Conservation (phyloP, 2,888 invertebrate genomes). For the Hydraecia micacea region DNA sequence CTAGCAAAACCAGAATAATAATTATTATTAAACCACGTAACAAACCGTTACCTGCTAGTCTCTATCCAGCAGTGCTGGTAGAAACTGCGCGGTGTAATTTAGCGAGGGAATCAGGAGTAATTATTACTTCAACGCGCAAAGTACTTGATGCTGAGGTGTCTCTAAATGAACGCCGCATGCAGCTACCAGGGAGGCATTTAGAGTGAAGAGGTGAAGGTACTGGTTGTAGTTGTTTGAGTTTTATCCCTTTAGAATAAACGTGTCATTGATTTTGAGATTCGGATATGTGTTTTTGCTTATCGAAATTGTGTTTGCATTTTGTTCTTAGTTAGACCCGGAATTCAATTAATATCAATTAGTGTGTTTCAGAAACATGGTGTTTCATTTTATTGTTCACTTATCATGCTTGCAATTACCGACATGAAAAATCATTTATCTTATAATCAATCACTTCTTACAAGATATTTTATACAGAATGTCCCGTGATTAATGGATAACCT, state of each 20-base stretch:
- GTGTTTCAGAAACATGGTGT: background rate
- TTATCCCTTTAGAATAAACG: background rate
- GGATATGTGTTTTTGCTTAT: background rate
- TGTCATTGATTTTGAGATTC: background rate
- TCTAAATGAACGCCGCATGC: slow-evolving; percentile 61
- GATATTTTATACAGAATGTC: too few species aligned
- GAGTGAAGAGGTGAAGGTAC: background rate
- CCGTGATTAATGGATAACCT: too few species aligned
- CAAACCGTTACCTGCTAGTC: slow-evolving; percentile 15
- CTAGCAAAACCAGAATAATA: slow-evolving; percentile 2
- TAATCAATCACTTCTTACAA: too few species aligned
- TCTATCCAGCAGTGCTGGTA: background rate
- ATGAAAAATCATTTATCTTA: too few species aligned
- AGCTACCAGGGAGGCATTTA: slow-evolving; percentile 48
- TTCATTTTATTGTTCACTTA: too few species aligned
- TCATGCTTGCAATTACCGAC: too few species aligned
- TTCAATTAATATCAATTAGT: background rate
- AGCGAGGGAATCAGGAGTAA: slow-evolving; percentile 67
- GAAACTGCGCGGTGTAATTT: slow-evolving; percentile 29
- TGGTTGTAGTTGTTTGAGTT: background rate
- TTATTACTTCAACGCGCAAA: slow-evolving; percentile 69
- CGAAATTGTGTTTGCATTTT: background rate
- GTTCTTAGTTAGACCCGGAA: background rate
- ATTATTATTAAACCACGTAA: slow-evolving; percentile 18
- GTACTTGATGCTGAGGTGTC: slow-evolving; percentile 61